These are phyloP conservation scores for Notocelia uddmanniana DNA, from an alignment of 2,888 invertebrate species.

Conservation along the genomic window DNA sequence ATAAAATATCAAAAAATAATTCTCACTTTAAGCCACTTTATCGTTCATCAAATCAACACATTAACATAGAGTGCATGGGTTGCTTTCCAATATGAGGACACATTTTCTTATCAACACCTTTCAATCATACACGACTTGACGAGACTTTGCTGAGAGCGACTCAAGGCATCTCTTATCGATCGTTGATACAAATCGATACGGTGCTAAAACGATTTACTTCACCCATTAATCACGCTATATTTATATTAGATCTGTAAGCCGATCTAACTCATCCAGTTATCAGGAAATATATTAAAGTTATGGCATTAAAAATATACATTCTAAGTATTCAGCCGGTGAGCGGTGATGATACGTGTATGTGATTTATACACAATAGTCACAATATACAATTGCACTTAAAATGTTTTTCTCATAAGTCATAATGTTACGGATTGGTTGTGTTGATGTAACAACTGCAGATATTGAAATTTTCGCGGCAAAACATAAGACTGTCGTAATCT, in stretches of 20 bases:
- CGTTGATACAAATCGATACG: background rate
- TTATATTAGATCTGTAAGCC: background rate
- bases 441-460: too few species aligned
- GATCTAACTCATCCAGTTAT: background rate
- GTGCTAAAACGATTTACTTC: background rate
- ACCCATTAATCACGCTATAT: background rate
- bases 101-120: conserved; percentile 9
- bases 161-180: background rate
- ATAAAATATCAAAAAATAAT: background rate
- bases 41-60: background rate
- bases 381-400: too few species aligned
- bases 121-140: background rate
- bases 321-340: background rate
- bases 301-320: too few species aligned
- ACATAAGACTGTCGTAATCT: too few species aligned
- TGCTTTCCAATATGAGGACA: conserved; percentile 13
- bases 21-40: background rate
- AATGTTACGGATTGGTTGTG: too few species aligned
- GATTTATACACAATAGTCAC: too few species aligned
- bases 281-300: background rate
- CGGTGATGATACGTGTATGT: too few species aligned
- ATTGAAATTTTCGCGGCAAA: too few species aligned
- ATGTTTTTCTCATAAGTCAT: too few species aligned
- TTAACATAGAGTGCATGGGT: background rate
- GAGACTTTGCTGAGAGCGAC: background rate